These are phyloP conservation scores for Troides helena DNA, from an alignment of 2,888 invertebrate genomes.

Conservation along the genomic window DNA sequence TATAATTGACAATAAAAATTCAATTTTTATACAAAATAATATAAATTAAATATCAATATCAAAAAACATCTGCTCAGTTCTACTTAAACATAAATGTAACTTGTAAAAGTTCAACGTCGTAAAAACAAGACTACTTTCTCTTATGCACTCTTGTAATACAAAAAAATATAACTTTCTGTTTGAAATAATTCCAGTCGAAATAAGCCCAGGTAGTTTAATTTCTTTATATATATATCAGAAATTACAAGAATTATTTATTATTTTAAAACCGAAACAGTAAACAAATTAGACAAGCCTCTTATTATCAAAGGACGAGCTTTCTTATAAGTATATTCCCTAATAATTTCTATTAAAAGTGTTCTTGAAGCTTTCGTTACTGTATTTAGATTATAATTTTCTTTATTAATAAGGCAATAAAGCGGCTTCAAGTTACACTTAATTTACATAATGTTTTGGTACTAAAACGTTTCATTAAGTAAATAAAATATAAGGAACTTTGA, in stretches of 20 bases:
- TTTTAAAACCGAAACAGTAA: too few species aligned
- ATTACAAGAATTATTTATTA: too few species aligned
- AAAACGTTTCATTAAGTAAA: too few species aligned
- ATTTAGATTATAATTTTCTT: background rate
- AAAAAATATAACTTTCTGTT: conserved; percentile 4
- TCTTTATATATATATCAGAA: too few species aligned
- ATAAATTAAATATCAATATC: too few species aligned
- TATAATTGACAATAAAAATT: too few species aligned
- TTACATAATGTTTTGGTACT: background rate
- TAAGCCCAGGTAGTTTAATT: too few species aligned
- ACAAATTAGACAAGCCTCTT: too few species aligned
- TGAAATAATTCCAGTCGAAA: background rate
- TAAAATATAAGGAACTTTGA: too few species aligned
- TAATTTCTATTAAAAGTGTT: background rate
- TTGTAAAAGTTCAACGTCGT: conserved; percentile 11
- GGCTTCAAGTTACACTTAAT: background rate
- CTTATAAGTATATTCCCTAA: background rate
- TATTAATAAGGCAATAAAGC: background rate
- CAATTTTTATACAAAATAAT: too few species aligned
- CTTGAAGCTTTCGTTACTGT: background rate
- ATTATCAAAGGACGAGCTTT: background rate
- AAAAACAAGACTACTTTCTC: conserved; percentile 24
- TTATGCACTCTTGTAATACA: conserved; percentile 10
- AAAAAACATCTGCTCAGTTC: too few species aligned
- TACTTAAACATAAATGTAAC: too few species aligned